Evolutionary conservation across 2,113 vertebrate species (phyloP), one percentile per base, ranked within the genome.

Genomic region (Vanacampus margaritifer): DNA sequence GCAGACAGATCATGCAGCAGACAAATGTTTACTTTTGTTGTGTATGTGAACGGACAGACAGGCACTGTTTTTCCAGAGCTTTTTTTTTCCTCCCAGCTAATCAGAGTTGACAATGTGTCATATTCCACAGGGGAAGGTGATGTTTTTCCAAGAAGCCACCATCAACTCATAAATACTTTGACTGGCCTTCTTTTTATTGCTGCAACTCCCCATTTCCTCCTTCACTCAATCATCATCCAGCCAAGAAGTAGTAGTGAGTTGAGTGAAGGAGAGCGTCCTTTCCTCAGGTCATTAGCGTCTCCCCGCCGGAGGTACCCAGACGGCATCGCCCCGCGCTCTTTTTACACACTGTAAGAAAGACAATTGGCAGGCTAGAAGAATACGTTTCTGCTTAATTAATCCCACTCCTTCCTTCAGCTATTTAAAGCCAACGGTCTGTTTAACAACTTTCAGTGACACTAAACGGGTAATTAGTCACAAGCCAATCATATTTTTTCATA

Each of bases 361-460:
- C 75, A 87, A 79, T 91, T 91, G 88, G 88, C 88, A 88, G 76
- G 76, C 79, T 69, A 83, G 86, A 86, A 88, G 84, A 90, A 91
- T 92, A 90, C 85, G 89, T 91, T 91, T 90, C 89, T 91, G 89
- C 87, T 89, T 92, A 90, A 93, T 92, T 91, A 92, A 91, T 91
- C 87, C 85, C 86, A 81, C 87, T 91, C 84, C 89, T 90, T 89
- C 88, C 86, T 91, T 91, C 88, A 87, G 85, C 84, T 90, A 90
- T 92, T 92, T 90, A 93, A 93, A 93, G 83, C 75, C 88, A 93
- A 92, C 88, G 90, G 89, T 88, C 86, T 90, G 88, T 92, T 92
- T 91, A 91, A 92, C 89, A 90, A 91, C 90, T 92, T 91, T 91
- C 84, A 37, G 84, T 68, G 79, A 89, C 86, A 89, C 89, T 90